phyloP scores from a whole-genome alignment of 2,113 vertebrate species.

The Entelurus aequoreus region DNA sequence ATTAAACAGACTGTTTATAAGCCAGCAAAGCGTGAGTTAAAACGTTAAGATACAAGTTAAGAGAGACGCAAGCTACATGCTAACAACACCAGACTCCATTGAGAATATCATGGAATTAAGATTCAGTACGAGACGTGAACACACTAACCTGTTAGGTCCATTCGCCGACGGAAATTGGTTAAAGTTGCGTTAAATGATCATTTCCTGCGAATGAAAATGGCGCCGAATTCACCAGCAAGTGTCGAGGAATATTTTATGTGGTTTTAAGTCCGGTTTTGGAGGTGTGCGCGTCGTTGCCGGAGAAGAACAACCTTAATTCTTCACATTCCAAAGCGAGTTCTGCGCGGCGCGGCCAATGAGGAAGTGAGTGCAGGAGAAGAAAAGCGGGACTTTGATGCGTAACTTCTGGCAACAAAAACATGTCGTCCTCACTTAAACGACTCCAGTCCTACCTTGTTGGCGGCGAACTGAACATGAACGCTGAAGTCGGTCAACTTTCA shows the following conservation, averaged over 20 bases:
- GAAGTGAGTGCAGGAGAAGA: conserved; percentile 35
- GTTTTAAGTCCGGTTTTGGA: too few relatives aligned
- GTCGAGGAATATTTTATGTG: fast-evolving
- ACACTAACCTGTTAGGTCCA: too few relatives aligned
- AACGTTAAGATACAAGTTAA: too few relatives aligned
- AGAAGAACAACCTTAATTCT: not conserved
- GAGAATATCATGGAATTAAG: not conserved
- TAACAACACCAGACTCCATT: not conserved
- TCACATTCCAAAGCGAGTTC: not conserved
- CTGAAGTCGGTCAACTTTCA: conserved; percentile 27
- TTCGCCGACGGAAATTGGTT: too few relatives aligned
- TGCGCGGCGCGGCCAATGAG: conserved; percentile 25
- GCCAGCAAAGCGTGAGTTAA: too few relatives aligned
- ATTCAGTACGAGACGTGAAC: not conserved
- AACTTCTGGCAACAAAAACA: too few relatives aligned
- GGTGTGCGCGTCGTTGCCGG: fast-evolving
- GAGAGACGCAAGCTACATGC: too few relatives aligned
- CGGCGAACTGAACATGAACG: conserved; percentile 29
- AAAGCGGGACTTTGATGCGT: too few relatives aligned
- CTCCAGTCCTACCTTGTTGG: conserved; percentile 25
- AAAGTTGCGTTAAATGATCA: too few relatives aligned
- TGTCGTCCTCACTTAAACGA: too few relatives aligned
- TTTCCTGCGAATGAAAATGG: fast-evolving
- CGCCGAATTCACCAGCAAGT: not conserved
- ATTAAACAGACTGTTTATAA: too few relatives aligned